Conservation (phyloP, 92 coral and sea anemone species). For the Porites lobata region DNA sequence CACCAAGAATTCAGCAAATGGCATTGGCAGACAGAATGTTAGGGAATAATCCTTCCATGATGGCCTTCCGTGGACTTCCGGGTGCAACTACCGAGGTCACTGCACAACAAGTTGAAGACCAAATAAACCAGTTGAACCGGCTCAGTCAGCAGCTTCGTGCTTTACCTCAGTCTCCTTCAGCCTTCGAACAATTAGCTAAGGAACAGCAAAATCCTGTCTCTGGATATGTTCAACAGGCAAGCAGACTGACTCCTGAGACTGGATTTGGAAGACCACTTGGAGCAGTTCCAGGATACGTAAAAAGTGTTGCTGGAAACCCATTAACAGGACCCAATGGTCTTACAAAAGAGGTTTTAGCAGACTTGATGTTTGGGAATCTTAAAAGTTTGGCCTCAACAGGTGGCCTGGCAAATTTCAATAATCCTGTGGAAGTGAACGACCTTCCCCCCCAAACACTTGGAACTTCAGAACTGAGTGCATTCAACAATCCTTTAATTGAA, state of each 20-base stretch:
- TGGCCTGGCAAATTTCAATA: constrained; percentile 37
- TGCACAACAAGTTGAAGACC: constrained; percentile 43
- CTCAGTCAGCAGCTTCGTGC: constrained; percentile 36
- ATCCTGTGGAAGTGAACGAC: constrained; percentile 23
- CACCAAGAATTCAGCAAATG: constrained; percentile 28
- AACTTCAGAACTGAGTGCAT: constrained; percentile 22
- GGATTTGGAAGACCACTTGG: constrained; percentile 9
- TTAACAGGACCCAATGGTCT: constrained; percentile 86
- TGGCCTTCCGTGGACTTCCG: constrained; percentile 6
- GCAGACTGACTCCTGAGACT: not conserved
- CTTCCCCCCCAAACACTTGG: constrained; percentile 22
- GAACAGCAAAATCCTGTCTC: constrained; percentile 23
- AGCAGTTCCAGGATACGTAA: constrained; percentile 43
- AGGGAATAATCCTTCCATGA: not conserved
- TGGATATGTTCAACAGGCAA: constrained; percentile 5
- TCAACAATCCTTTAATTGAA: constrained; percentile 9
- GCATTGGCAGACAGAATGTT: not conserved
- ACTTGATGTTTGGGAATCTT: constrained; percentile 87
- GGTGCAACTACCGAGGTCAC: constrained; percentile 21
- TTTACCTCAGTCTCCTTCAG: constrained; percentile 17
- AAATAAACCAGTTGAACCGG: constrained; percentile 34
- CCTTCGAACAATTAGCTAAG: constrained; percentile 3
- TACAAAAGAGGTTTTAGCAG: constrained; percentile 76
- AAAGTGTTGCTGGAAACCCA: constrained; percentile 72
- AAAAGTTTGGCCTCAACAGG: constrained; percentile 62